Base-by-base conservation (phyloP, 92 coral and sea anemone species). In the Ricordea florida region DNA sequence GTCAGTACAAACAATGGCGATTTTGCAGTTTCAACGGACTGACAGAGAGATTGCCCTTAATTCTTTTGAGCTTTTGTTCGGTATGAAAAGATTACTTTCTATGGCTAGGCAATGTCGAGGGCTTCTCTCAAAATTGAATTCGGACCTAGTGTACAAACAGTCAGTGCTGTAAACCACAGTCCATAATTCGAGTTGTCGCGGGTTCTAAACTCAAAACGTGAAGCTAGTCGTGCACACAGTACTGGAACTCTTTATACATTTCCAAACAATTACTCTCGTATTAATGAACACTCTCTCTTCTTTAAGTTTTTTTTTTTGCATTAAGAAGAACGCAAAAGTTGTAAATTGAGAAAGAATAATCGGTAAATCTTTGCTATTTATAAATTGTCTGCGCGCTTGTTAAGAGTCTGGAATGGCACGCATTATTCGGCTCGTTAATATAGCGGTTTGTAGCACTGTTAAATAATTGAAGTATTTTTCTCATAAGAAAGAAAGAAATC, bases 311-410 rank as follows among this genome's bases (percentile, higher is more conserved):
- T 17, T 70, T 70, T 30, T 55, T 36, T 13, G 20, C 50, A 53
- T 23, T 21, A 50, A 37, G 52, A 38, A 10, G 30, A 37, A 40
- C 37, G 40, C 53, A 28, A 56, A 70, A 52, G 20, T 41, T 70
- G 28, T 41, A 41, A 70, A 52, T 70, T 55, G 29, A n/a, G n/a
- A 70, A 17, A 18, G 77, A 37, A 52, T 70, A 38, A 52, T 53
- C 65, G 55, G 52, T 16, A 70, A 53, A 37, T 63, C 66, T 30
- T 31, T 17, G n/a, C 24, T 53, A 41, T 70, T 55, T 38, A 43
- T 11, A 41, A 70, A 70, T 70, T 70, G 77, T 53, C 31, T 69
- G 21, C 24, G 65, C 27, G 76, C 37, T 69, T 38, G 64, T 69
- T 69, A 52, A 26, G 53, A 53, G 17, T 52, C 30, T n/a, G 35